Conservation (phyloP, 1,140 invertebrate species). For the Formica selysi region DNA sequence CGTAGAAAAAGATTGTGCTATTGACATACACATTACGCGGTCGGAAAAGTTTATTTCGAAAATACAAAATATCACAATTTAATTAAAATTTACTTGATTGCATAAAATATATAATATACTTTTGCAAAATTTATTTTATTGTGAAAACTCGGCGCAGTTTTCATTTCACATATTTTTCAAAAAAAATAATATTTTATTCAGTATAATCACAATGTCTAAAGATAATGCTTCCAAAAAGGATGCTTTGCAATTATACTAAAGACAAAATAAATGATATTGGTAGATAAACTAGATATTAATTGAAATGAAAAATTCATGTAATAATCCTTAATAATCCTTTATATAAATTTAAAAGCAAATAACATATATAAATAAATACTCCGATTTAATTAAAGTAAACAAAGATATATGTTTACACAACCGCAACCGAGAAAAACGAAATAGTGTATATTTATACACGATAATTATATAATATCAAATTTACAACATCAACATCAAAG, state of each 20-base stretch:
- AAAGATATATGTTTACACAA: not conserved
- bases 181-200: slow-evolving; percentile 6
- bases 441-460: slow-evolving; percentile 26
- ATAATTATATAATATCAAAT: slow-evolving; percentile 47
- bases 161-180: not conserved
- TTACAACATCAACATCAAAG: slow-evolving; percentile 44
- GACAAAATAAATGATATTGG: not conserved
- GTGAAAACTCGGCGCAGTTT: not conserved
- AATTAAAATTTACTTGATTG: not conserved
- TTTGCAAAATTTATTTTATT: not conserved
- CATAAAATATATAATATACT: not conserved
- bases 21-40: not conserved
- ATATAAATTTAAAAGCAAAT: not conserved
- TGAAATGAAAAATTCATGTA: not conserved
- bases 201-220: slow-evolving; percentile 3
- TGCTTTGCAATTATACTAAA: not conserved
- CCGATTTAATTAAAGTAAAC: slow-evolving; percentile 15
- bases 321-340: not conserved
- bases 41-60: not conserved
- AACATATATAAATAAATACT: not conserved
- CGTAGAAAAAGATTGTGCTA: not conserved
- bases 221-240: not conserved
- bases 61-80: slow-evolving; percentile 17
- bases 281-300: not conserved
- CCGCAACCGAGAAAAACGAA: slow-evolving; percentile 7